Conservation (phyloP, 1,140 invertebrate genomes). For the Magallana ariakensis region DNA sequence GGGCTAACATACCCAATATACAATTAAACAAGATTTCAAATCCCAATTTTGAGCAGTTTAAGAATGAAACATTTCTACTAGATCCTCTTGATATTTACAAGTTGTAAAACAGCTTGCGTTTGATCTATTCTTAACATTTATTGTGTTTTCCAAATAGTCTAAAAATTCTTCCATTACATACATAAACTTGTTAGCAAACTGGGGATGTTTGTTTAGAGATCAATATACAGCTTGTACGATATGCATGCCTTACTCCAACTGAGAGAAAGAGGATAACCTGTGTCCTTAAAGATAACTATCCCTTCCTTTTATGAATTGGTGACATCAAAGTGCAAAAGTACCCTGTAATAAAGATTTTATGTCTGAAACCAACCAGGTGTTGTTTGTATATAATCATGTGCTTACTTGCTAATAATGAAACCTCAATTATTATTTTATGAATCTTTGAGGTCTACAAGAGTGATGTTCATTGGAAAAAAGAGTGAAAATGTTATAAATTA, state of each 20-base stretch:
- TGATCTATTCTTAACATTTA: neutral
- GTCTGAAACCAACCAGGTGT: slow-evolving; percentile 10
- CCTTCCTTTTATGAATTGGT: neutral
- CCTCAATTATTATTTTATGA: too few species aligned
- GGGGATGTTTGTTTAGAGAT: neutral
- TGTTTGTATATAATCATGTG: neutral
- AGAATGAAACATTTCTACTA: neutral
- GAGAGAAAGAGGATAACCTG: neutral
- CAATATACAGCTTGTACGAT: neutral
- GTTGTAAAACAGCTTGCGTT: neutral
- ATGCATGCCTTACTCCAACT: neutral
- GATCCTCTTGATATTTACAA: neutral
- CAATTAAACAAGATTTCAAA: neutral
- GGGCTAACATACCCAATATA: slow-evolving; percentile 3
- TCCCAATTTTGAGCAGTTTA: neutral
- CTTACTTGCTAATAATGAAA: too few species aligned
- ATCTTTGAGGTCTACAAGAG: too few species aligned
- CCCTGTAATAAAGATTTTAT: neutral
- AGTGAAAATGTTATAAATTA: too few species aligned
- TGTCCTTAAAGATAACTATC: neutral
- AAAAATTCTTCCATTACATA: neutral
- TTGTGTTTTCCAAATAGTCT: neutral
- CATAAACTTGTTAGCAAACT: neutral
- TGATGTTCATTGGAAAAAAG: too few species aligned
- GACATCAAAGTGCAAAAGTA: slow-evolving; percentile 15